Evolutionary conservation across 2,113 vertebrate genomes (phyloP).

Genomic region (Psittacula cyanocephala): DNA sequence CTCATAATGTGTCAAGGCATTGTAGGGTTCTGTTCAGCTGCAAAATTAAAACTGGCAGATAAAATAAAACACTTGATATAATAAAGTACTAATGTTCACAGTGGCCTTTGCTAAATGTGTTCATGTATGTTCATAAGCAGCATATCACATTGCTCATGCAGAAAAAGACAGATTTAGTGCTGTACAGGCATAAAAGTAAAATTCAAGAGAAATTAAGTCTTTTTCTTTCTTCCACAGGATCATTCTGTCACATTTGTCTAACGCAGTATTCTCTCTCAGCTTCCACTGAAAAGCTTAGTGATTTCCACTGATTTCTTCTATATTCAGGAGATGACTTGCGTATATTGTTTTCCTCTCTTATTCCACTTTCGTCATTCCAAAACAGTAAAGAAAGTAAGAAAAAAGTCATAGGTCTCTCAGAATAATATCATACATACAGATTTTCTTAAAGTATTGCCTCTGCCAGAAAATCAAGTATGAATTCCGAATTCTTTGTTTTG

Average conservation of each 20-base stretch:
- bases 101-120: neutral
- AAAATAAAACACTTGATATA: neutral
- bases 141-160: neutral
- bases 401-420: neutral
- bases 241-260: neutral
- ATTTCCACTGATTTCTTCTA: neutral
- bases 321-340: neutral
- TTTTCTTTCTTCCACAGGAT: neutral
- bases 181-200: neutral
- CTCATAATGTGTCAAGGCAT: neutral
- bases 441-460: neutral
- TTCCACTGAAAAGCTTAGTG: neutral
- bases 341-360: neutral
- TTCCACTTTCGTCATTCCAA: neutral
- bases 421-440: fast-evolving
- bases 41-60: conserved; percentile 29
- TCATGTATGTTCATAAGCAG: neutral
- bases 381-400: neutral
- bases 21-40: conserved; percentile 15
- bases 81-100: neutral
- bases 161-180: neutral
- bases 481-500: neutral
- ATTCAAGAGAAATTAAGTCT: neutral
- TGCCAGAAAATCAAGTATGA: neutral
- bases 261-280: neutral